phyloP scores from a whole-genome alignment of 2,888 invertebrate genomes.

The Idaea biselata region DNA sequence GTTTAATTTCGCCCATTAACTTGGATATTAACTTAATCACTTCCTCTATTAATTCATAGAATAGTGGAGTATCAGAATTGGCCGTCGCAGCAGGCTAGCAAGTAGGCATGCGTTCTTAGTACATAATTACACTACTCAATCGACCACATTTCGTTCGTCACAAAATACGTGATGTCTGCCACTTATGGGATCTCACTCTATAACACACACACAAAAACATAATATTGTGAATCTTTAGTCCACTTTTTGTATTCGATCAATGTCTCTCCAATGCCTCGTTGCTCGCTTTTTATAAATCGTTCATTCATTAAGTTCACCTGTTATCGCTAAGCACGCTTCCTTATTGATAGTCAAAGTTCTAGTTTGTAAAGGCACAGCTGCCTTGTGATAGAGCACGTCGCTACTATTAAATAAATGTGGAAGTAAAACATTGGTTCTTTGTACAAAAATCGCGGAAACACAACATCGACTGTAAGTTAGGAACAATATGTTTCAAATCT shows the following conservation, averaged over 20 bases:
- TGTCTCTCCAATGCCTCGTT: background rate
- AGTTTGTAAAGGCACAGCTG: background rate
- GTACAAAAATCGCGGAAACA: background rate
- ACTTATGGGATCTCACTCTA: no score
- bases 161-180: no score
- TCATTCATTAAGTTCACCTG: conserved; percentile 1
- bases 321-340: background rate
- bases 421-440: background rate
- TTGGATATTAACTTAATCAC: background rate
- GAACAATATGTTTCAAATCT: background rate
- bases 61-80: background rate
- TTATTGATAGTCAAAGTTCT: background rate
- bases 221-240: background rate
- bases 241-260: background rate
- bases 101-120: no score
- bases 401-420: background rate
- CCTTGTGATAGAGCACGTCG: background rate
- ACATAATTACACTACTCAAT: no score
- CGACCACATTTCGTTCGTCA: no score
- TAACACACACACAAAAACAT: no score
- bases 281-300: background rate
- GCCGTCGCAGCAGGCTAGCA: no score
- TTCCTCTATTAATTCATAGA: background rate
- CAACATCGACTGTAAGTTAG: background rate
- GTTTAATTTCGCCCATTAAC: background rate